A percentile compares a stretch with the other conserved stretches of the same genome.
Evolutionary conservation across 2,888 invertebrate genomes (phyloP).

Genomic region (Celastrina argiolus): DNA sequence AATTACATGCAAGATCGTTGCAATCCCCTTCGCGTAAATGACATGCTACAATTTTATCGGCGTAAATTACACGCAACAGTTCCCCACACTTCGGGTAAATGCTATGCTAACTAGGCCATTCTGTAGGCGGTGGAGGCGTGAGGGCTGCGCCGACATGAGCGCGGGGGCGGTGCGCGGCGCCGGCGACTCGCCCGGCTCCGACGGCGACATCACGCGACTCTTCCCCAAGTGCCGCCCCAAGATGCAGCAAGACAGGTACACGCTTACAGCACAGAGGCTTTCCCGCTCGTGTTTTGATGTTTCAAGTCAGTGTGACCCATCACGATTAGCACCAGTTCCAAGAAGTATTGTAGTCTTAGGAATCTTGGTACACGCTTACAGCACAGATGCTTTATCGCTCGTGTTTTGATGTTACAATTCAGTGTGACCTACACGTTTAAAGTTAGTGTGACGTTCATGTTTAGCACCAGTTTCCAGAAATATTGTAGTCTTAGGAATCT

Average conservation of each 20-base stretch:
- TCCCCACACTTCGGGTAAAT: not conserved
- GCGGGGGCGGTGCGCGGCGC: conserved; percentile 67
- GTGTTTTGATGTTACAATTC: no score
- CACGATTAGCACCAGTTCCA: no score
- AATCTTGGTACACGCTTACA: not conserved
- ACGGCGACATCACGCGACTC: conserved; percentile 85
- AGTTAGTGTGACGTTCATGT: no score
- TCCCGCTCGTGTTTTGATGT: not conserved
- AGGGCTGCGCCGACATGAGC: conserved; percentile 68
- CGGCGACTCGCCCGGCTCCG: conserved; percentile 74
- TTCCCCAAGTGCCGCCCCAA: conserved; percentile 92
- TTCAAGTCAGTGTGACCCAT: not conserved
- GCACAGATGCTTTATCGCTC: no score
- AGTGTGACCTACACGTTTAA: no score
- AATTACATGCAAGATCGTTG: not conserved
- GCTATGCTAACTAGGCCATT: conserved; percentile 49
- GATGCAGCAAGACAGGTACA: conserved; percentile 70
- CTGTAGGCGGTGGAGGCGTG: conserved; percentile 63
- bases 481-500: no score
- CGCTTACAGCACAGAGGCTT: not conserved
- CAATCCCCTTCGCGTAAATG: not conserved
- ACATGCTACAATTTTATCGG: not conserved
- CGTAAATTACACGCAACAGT: not conserved
- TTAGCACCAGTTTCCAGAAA: no score
- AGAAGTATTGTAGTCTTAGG: not conserved